Evolutionary conservation across 1,140 invertebrate genomes (phyloP), one percentile per base, ranked within the genome.

Genomic region (Acromyrmex charruanus): DNA sequence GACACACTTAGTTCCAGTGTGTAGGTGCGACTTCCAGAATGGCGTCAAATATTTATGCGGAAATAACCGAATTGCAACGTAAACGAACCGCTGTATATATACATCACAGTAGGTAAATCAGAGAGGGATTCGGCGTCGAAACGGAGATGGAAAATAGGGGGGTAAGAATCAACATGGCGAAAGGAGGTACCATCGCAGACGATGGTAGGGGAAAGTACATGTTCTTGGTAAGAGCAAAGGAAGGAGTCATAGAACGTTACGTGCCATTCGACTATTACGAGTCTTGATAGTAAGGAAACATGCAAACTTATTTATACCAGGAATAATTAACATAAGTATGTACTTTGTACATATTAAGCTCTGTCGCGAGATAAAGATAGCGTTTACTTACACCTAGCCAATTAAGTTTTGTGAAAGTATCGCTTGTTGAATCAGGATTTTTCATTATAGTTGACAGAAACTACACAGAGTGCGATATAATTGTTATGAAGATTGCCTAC

Each of bases 291-390:
- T 86, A 86, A 91, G 89, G 66, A 87, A 82, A 88, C 93, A 93
- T 88, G 90, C 91, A 35, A 93, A 88, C 90, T 87, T 91, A 92
- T 93, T 92, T 91, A 87, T 91, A 82, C 65, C 74, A 59, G 49
- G 87, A 91, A 92, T 93, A 94, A 94, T 94, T 93, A 94, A 90
- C 89, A 91, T 91, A 90, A 93, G 90, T 93, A 88, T 92, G 87
- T 77, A 82, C 68, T 72, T 87, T 63, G 65, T 89, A 87, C 66
- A 44, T 84, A 88, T 91, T 91, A 88, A 88, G 55, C 66, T 66
- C 55, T 61, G 25, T 59, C 63, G 51, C n/a, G 53, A 69, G 88
- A 91, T 77, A 72, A 77, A 10, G 59, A 10, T 49, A 35, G 21
- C 39, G 39, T 53, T 89, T 86, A 51, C 72, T 88, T 68, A 86